Conservation (phyloP, 2,797 vertebrate genomes). For the Erpetoichthys calabaricus region DNA sequence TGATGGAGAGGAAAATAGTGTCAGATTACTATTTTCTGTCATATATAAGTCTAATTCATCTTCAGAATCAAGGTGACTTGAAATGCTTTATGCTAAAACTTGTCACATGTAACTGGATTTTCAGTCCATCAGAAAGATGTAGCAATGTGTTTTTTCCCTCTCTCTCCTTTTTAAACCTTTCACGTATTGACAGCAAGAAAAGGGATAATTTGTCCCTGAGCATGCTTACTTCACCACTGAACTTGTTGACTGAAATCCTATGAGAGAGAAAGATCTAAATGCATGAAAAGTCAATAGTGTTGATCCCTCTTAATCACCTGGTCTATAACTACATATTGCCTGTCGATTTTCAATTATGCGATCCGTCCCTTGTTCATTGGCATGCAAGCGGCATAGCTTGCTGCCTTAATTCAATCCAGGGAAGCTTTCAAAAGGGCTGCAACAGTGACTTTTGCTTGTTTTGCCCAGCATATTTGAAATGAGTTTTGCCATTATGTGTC, state of each 20-base stretch:
- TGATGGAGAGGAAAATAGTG: no score
- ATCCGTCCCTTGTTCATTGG: slow-evolving; percentile 12
- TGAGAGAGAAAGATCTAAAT: slow-evolving; percentile 16
- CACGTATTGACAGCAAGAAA: slow-evolving; percentile 13
- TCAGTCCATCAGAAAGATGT: slow-evolving; percentile 6
- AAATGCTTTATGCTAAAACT: no score
- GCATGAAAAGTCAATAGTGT: slow-evolving; percentile 21
- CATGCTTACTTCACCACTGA: slow-evolving; percentile 14
- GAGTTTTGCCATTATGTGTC: not conserved
- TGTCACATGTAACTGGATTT: not conserved
- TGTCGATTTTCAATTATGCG: slow-evolving; percentile 24
- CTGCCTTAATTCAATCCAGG: slow-evolving; percentile 13
- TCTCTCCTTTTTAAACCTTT: slow-evolving; percentile 1
- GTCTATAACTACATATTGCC: slow-evolving; percentile 19
- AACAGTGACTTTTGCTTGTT: slow-evolving; percentile 7
- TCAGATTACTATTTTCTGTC: slow-evolving; percentile 8
- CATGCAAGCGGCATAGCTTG: slow-evolving; percentile 12
- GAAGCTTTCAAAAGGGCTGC: slow-evolving; percentile 9
- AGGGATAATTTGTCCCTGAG: slow-evolving; percentile 10
- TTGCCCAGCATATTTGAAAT: not conserved
- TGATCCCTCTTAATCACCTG: slow-evolving; percentile 19
- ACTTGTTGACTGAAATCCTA: slow-evolving; percentile 24
- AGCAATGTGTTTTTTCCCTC: not conserved
- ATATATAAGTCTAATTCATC: slow-evolving; percentile 3
- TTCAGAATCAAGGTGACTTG: no score